phyloP scores from a whole-genome alignment of 2,888 invertebrate genomes.

The Megalurothrips usitatus region DNA sequence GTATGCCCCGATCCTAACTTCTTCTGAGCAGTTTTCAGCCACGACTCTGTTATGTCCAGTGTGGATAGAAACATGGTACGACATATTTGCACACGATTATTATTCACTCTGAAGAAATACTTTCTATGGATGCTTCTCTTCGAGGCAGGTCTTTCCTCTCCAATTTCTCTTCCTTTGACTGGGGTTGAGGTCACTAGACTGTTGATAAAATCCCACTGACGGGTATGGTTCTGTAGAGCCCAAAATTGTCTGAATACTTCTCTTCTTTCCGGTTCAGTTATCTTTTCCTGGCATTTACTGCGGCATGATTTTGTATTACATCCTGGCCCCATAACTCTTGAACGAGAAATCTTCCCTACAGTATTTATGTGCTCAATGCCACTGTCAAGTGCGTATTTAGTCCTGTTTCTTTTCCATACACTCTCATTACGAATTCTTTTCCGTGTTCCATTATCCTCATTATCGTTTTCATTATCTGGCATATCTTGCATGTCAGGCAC shows the following conservation, averaged over 20 bases:
- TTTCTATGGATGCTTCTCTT: not conserved
- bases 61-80: not conserved
- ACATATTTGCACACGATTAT: not conserved
- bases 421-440: not conserved
- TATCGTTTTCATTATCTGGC: not conserved
- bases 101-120: not conserved
- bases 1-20: not conserved
- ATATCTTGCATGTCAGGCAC: not conserved
- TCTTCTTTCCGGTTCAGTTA: not conserved
- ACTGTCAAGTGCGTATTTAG: not conserved
- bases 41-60: not conserved
- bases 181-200: not conserved
- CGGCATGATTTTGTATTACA: not conserved
- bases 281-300: not conserved
- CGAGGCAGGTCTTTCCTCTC: not conserved
- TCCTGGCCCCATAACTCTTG: not conserved
- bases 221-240: not conserved
- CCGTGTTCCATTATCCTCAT: not conserved
- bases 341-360: not conserved
- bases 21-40: not conserved
- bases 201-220: not conserved
- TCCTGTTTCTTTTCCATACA: not conserved
- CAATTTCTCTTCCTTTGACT: not conserved
- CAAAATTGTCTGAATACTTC: not conserved
- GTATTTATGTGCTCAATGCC: not conserved